Evolutionary conservation across 2,888 invertebrate genomes (phyloP).

Genomic region (Dolomedes plantarius): DNA sequence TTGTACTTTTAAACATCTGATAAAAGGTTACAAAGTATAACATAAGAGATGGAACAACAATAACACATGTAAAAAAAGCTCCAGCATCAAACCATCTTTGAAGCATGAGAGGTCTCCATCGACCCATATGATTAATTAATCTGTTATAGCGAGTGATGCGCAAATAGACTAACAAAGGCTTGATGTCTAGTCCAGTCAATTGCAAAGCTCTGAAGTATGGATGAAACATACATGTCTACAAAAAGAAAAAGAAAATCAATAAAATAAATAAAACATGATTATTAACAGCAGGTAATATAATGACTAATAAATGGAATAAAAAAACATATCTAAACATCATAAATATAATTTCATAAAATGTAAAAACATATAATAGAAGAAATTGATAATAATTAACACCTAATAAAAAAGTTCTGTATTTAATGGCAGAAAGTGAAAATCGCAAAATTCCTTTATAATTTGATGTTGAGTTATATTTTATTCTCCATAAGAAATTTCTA

Average conservation of each 20-base stretch:
- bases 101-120: not conserved
- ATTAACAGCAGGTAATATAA: no score
- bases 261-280: no score
- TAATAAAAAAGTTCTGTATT: no score
- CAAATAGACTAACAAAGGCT: slow-evolving; percentile 26
- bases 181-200: slow-evolving; percentile 16
- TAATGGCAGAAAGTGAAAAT: no score
- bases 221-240: slow-evolving; percentile 59
- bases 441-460: no score
- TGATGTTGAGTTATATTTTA: no score
- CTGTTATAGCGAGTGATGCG: slow-evolving; percentile 35
- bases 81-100: slow-evolving; percentile 29
- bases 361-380: no score
- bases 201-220: slow-evolving; percentile 41
- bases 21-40: not conserved
- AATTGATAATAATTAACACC: no score
- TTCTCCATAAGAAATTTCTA: no score
- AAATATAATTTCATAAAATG: no score
- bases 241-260: not conserved
- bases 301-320: no score
- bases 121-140: not conserved
- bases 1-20: not conserved
- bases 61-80: not conserved
- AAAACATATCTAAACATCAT: no score
- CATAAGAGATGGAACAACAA: not conserved